These are phyloP conservation scores for Meghimatium bilineatum DNA, from an alignment of 2,888 invertebrate species.

Conservation along the genomic window DNA sequence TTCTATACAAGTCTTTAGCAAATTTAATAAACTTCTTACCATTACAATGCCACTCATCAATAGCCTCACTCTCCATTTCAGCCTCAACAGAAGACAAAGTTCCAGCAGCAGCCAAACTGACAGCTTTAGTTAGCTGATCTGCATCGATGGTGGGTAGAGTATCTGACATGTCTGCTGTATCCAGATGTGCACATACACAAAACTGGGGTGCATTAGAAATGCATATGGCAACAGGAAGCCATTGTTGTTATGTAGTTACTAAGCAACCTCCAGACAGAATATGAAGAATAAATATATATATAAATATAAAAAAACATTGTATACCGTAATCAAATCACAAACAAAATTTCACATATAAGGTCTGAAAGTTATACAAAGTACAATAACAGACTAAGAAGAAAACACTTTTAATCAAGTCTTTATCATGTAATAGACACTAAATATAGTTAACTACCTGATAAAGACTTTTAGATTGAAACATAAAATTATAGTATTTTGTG, in stretches of 20 bases:
- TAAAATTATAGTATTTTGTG: too few species aligned
- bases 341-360: too few species aligned
- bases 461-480: too few species aligned
- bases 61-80: slow-evolving; percentile 12
- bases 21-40: background rate
- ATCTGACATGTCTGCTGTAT: slow-evolving; percentile 43
- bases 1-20: background rate
- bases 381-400: too few species aligned
- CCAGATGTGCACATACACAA: background rate
- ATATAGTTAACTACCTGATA: too few species aligned
- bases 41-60: slow-evolving; percentile 10
- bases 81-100: slow-evolving; percentile 36
- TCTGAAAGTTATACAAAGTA: too few species aligned
- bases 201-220: background rate
- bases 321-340: too few species aligned
- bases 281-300: background rate
- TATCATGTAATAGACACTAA: too few species aligned
- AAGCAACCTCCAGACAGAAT: background rate
- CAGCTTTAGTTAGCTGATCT: slow-evolving; percentile 53
- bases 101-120: slow-evolving; percentile 49
- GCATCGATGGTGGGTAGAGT: slow-evolving; percentile 50
- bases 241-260: background rate
- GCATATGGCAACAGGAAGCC: too few species aligned
- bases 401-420: too few species aligned
- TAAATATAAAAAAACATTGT: background rate